Evolutionary conservation across 2,888 invertebrate species (phyloP), one percentile per base, ranked within the genome.

Genomic region (Ichneumoninae sp.): DNA sequence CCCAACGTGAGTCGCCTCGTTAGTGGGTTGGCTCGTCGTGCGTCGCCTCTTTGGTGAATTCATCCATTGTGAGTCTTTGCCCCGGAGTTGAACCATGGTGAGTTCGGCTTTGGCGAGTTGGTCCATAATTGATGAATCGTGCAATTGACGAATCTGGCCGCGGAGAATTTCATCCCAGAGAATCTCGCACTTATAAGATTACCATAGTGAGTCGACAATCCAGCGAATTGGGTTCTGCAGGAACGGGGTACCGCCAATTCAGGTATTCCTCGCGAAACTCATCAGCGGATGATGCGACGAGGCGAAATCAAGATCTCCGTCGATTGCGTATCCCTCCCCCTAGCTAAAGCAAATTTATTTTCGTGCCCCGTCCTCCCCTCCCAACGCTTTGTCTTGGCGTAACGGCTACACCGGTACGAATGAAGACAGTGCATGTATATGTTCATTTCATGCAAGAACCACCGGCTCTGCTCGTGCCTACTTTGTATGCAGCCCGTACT

Each of bases 291-390:
- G 52, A n/a, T 19, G 69, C 40, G 44, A 75, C 74, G 74, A 60
- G 44, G 57, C 33, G 70, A 70, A 54, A 76, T 44, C 30, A 75
- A 75, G 69, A 81, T 76, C 47, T 26, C 63, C 40, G 33, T 50
- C 22, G 30, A 68, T 33, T 26, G 19, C 52, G 63, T 36, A 60
- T 63, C 26, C 60, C 50, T 52, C 33, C 63, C 13, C 16, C 30
- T 19, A 10, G 81, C 33, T 33, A 40, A 71, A 81, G 63, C 71
- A 81, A 81, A 81, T 81, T 76, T 76, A 75, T 70, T 70, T 65
- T 81, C 70, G 76, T 68, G 54, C 22, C 76, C 30, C 57, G 57
- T 44, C 68, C 44, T 68, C 57, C 22, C 52, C 54, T 69, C 81
- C 54, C 44, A 19, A 30, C 65, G 33, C 40, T 36, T 33, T 57